Conservation (phyloP, 2,113 vertebrate species). For the Lucifuga dentata region DNA sequence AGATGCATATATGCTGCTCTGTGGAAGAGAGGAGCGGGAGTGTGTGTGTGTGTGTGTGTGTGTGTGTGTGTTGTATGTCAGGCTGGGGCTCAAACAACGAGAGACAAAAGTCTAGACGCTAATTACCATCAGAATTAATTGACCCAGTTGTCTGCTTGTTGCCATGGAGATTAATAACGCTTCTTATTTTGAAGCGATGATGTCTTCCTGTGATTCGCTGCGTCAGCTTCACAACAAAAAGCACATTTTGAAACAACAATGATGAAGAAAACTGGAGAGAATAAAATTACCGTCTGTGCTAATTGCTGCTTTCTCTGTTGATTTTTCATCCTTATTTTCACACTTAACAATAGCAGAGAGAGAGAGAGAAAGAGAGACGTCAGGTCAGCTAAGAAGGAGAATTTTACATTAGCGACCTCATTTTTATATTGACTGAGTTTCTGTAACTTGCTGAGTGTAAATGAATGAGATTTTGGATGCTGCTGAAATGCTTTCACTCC, state of each 20-base stretch:
- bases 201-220: background rate
- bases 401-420: no score
- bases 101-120: conserved; percentile 67
- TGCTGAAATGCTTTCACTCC: no score
- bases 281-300: conserved; percentile 12
- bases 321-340: background rate
- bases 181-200: conserved; percentile 16
- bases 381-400: no score
- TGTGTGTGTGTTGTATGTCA: conserved; percentile 22
- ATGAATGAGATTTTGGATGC: no score
- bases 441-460: no score
- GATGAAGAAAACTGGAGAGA: background rate
- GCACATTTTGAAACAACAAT: conserved; percentile 10
- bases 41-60: background rate
- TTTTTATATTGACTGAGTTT: no score
- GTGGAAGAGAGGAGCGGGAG: no score
- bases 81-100: conserved; percentile 34
- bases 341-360: no score
- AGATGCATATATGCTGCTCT: no score
- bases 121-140: conserved; percentile 70
- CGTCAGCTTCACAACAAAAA: no score
- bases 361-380: no score
- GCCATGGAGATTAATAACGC: conserved; percentile 34
- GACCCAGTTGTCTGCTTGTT: conserved; percentile 60
- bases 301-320: background rate